Evolutionary conservation across 2,113 vertebrate species (phyloP).

Genomic region (Callorhinus ursinus): DNA sequence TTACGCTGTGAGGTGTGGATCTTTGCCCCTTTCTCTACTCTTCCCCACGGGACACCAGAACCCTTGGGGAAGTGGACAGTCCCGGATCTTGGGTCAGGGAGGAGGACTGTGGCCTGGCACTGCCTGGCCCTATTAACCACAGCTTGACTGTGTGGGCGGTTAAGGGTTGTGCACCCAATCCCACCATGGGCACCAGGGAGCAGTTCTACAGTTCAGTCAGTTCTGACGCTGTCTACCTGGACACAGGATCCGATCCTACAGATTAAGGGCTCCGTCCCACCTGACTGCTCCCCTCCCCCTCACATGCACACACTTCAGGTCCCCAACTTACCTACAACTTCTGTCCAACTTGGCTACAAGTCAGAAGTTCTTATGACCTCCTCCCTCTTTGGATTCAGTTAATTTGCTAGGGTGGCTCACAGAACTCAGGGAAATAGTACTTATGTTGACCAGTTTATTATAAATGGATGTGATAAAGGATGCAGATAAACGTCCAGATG

Average conservation of each 20-base stretch:
- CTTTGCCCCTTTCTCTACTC: background rate
- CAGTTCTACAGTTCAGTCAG: background rate
- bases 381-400: background rate
- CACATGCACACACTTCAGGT: background rate
- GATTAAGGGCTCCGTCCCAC: background rate
- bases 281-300: background rate
- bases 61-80: background rate
- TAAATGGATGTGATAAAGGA: background rate
- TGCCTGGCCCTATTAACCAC: background rate
- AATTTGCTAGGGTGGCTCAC: background rate
- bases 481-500: too few relatives aligned
- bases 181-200: background rate
- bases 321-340: background rate
- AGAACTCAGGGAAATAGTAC: background rate
- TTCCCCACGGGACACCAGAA: background rate
- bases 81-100: background rate
- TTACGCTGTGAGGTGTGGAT: background rate
- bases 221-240: background rate
- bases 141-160: background rate
- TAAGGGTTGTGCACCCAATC: background rate
- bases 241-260: background rate
- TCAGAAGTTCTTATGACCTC: background rate
- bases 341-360: background rate
- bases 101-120: background rate
- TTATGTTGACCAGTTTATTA: background rate